These are phyloP conservation scores for Alectoris magna DNA, from an alignment of 2,797 vertebrate genomes.

Conservation along the genomic window DNA sequence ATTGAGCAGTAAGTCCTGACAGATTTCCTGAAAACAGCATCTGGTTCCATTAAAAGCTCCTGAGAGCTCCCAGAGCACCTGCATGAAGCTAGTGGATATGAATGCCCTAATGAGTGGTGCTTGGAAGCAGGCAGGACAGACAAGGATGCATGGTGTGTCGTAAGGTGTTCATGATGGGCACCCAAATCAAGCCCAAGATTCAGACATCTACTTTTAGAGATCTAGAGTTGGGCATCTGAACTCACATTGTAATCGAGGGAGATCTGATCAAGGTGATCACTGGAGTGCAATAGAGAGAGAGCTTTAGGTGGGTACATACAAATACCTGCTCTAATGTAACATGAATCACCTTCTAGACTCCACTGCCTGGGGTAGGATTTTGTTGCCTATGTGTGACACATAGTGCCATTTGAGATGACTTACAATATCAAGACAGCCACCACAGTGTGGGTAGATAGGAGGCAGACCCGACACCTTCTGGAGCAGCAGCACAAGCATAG, in stretches of 20 bases:
- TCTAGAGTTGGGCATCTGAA: fast-evolving
- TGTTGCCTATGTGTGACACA: fast-evolving
- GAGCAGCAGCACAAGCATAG: not conserved
- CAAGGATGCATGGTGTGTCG: fast-evolving
- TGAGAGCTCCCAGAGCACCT: not conserved
- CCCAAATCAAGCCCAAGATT: not conserved
- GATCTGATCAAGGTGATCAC: not conserved
- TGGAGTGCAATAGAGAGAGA: not conserved
- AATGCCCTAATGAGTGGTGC: not conserved
- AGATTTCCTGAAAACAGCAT: not conserved
- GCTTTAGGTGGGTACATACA: not conserved
- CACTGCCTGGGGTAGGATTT: not conserved
- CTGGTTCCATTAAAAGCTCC: not conserved
- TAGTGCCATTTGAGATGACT: not conserved
- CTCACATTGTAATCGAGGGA: not conserved
- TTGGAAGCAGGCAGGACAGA: not conserved
- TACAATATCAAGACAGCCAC: not conserved
- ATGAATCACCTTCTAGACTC: not conserved
- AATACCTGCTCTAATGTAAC: not conserved
- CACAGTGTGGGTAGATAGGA: not conserved
- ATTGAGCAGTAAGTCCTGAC: not conserved
- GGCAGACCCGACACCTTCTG: not conserved
- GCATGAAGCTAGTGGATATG: not conserved
- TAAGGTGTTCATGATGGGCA: not conserved
- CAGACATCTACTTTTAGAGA: not conserved